Evolutionary conservation across 2,888 invertebrate species (phyloP).

Genomic region (Ypsolopha sequella): DNA sequence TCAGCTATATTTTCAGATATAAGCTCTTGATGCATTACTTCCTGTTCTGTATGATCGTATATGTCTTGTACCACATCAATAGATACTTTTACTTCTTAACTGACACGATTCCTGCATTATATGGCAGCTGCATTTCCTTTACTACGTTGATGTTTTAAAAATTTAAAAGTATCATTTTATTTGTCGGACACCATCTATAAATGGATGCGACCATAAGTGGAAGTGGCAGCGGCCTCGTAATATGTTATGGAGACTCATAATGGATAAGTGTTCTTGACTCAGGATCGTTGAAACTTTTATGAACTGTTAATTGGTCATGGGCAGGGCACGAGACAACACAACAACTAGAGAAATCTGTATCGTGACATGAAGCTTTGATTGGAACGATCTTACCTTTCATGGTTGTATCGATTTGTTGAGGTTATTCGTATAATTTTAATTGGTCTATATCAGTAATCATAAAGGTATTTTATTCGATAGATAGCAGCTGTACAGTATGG

Average conservation of each 20-base stretch:
- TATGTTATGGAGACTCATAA: background rate
- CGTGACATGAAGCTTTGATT: background rate
- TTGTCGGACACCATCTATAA: background rate
- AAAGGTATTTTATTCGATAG: background rate
- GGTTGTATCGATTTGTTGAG: background rate
- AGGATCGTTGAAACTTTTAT: slow-evolving; percentile 1
- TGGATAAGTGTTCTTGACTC: background rate
- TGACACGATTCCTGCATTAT: background rate
- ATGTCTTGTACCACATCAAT: background rate
- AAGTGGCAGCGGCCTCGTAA: background rate
- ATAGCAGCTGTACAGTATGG: background rate
- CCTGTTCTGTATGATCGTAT: slow-evolving; percentile 16
- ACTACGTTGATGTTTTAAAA: background rate
- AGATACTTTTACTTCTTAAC: background rate
- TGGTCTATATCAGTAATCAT: background rate
- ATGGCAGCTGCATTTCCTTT: background rate
- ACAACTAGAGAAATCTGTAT: background rate
- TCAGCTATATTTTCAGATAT: slow-evolving; percentile 17
- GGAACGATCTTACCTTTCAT: background rate
- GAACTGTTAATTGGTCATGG: slow-evolving; percentile 4
- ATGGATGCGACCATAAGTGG: background rate
- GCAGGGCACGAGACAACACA: background rate
- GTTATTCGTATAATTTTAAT: background rate
- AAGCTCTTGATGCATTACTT: slow-evolving; percentile 29
- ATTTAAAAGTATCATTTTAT: background rate